Evolutionary conservation across 30 jellyfish, hydroid and myxozoan species (phyloP), one percentile per base, ranked within the genome.

Genomic region (Aurelia coerulea): DNA sequence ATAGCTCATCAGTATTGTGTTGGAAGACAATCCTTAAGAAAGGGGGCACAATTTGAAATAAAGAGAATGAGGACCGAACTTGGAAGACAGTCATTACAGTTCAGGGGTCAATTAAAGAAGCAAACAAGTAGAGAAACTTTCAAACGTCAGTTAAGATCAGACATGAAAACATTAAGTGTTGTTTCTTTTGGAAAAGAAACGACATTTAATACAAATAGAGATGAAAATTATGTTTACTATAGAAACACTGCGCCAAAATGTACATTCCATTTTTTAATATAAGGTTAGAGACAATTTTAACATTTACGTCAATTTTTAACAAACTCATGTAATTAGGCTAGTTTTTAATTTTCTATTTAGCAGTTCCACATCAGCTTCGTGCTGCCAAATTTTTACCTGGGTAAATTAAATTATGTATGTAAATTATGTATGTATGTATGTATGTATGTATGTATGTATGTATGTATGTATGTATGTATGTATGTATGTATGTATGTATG

Each of bases 401-500:
- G 49, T 71, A 53, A 71, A 62, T 17, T 74, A 72, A 74, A 84
- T 58, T 52, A 84, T 84, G 87, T 63, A 73, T 74, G 81, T 76
- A 76, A 70, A 74, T 82, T 81, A 39, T 58, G 81, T 78, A 62
- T 78, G 89, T 78, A 76, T 76, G 74, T 76, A 76, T 80, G 85
- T 65, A 80, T 80, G 85, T 62, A 80, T 80, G 91, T 82, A 67
- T 82, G 88, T 76, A 76, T 76, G 83, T 64, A 80, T 80, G 84
- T 80, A 64, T 80, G 73, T 80, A 80, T 76, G 87, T 76, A 76
- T 76, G 51, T 76, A 76, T 76, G 72, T 76, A 76, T 76, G 72
- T 76, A 76, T 76, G 72, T 41, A 76, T 76, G 72, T 76, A 76
- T 76, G 72, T 76, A 76, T 76, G 72, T 76, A 76, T 76, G 51